Evolutionary conservation across 2,113 vertebrate species (phyloP).

Genomic region (Phrynosoma blainvillii): DNA sequence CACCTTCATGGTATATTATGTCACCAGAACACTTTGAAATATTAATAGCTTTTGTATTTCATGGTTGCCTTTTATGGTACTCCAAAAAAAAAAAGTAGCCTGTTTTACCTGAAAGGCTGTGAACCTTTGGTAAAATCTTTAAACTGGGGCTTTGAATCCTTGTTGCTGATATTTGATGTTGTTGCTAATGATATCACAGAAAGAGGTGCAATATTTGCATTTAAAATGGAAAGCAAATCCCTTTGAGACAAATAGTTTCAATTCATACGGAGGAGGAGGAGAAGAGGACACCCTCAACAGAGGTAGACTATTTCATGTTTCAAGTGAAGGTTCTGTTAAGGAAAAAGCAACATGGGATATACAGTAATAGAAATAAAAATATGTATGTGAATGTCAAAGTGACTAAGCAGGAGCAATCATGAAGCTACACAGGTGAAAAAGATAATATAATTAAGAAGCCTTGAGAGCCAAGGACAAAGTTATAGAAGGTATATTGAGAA

Average conservation of each 20-base stretch:
- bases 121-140: slow-evolving; percentile 28
- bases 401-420: too few relatives aligned
- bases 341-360: too few relatives aligned
- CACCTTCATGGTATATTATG: slow-evolving; percentile 51
- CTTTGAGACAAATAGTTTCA: not conserved
- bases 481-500: too few relatives aligned
- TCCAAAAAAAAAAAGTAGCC: slow-evolving; percentile 40
- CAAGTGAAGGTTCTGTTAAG: too few relatives aligned
- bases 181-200: not conserved
- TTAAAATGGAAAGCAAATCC: not conserved
- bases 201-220: not conserved
- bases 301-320: too few relatives aligned
- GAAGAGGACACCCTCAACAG: too few relatives aligned
- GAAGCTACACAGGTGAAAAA: too few relatives aligned
- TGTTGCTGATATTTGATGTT: not conserved
- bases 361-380: too few relatives aligned
- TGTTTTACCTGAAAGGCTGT: slow-evolving; percentile 20
- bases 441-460: too few relatives aligned
- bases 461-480: too few relatives aligned
- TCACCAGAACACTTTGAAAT: slow-evolving; percentile 60
- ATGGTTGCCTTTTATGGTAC: slow-evolving; percentile 41
- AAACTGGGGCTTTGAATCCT: slow-evolving; percentile 25
- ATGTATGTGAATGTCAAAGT: too few relatives aligned
- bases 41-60: slow-evolving; percentile 59
- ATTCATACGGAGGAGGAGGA: rapidly evolving